phyloP scores from a whole-genome alignment of 2,113 vertebrate species.

The Lontra canadensis region DNA sequence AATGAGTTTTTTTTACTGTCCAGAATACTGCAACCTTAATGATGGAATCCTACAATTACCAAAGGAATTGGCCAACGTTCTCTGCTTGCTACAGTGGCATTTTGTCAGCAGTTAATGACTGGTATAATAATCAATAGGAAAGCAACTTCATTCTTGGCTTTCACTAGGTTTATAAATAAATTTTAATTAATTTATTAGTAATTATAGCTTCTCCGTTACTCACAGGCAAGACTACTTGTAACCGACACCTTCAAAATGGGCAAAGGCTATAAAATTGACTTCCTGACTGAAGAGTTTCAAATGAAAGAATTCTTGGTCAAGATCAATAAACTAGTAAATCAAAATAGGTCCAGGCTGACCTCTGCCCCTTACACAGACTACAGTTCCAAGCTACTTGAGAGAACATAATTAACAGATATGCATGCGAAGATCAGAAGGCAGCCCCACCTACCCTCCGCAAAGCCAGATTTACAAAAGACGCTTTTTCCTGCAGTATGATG shows the following conservation, averaged over 20 bases:
- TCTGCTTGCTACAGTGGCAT: not conserved
- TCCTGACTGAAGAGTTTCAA: slow-evolving; percentile 65
- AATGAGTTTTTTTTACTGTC: slow-evolving; percentile 9
- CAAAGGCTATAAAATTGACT: slow-evolving; percentile 70
- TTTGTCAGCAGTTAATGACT: slow-evolving; percentile 69
- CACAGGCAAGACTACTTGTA: slow-evolving; percentile 36
- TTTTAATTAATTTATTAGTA: slow-evolving; percentile 76
- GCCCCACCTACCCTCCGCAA: not conserved
- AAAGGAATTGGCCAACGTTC: slow-evolving; percentile 21
- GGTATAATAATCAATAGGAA: slow-evolving; percentile 64
- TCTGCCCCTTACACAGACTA: slow-evolving; percentile 56
- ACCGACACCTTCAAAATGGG: slow-evolving; percentile 55
- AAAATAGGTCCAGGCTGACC: slow-evolving; percentile 47
- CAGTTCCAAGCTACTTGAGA: slow-evolving; percentile 24
- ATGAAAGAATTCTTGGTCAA: slow-evolving; percentile 69
- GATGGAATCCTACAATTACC: slow-evolving; percentile 42
- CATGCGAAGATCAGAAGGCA: slow-evolving; percentile 13
- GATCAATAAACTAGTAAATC: slow-evolving; percentile 69
- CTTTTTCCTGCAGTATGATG: not conserved
- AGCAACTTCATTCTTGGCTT: slow-evolving; percentile 58
- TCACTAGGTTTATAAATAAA: slow-evolving; percentile 63
- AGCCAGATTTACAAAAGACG: not conserved
- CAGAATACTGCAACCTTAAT: slow-evolving; percentile 35
- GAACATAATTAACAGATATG: not conserved
- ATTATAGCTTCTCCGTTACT: slow-evolving; percentile 58